These are phyloP conservation scores for Cotesia glomerata DNA, from an alignment of 1,140 invertebrate genomes.

Conservation along the genomic window DNA sequence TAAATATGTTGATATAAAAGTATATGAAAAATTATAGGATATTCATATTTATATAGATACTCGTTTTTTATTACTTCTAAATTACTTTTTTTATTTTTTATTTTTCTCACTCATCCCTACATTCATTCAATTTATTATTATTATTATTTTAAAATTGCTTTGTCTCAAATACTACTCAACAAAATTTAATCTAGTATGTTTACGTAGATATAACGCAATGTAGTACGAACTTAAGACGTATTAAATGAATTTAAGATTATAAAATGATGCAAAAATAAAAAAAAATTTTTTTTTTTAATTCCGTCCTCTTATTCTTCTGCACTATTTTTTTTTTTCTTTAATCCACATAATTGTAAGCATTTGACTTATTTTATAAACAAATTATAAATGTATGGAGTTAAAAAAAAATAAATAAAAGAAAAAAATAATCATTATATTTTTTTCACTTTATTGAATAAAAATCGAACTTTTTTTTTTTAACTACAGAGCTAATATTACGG, in stretches of 20 bases:
- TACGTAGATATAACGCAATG: no score
- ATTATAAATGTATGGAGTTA: not conserved
- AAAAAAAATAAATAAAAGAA: slow-evolving; percentile 1
- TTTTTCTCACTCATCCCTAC: not conserved
- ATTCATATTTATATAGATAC: slow-evolving; percentile 3
- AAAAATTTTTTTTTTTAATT: no score
- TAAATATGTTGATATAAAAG: not conserved
- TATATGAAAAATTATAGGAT: not conserved
- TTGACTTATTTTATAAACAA: not conserved
- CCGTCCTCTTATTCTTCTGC: no score
- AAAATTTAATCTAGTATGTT: no score
- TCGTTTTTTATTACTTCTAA: slow-evolving; percentile 23
- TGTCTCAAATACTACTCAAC: no score
- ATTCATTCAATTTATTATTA: not conserved
- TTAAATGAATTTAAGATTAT: no score
- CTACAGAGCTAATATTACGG: slow-evolving; percentile 24
- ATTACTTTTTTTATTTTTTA: slow-evolving; percentile 20
- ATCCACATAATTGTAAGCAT: not conserved
- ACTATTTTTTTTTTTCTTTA: no score
- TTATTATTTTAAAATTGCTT: no score
- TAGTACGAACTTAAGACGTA: not conserved
- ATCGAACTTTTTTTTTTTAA: not conserved
- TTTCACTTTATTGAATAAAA: slow-evolving; percentile 4
- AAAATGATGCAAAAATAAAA: not conserved
- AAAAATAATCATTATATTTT: not conserved